Conservation (phyloP, 1,140 invertebrate genomes). For the Drosophila sp. region DNA sequence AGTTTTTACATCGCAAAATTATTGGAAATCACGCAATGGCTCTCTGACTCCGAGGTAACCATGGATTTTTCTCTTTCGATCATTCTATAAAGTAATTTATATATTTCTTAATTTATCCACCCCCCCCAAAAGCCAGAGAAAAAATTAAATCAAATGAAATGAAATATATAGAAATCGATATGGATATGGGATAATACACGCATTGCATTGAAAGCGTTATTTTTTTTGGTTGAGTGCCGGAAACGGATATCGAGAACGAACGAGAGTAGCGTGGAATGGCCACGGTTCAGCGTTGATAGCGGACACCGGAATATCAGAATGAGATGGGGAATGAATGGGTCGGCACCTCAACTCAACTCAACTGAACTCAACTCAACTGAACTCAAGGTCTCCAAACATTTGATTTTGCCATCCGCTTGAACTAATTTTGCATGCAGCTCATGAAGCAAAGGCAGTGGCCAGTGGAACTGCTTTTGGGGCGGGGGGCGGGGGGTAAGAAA, state of each 20-base stretch:
- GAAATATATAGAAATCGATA: constrained; percentile 37
- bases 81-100: constrained; percentile 6
- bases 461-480: background rate
- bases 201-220: constrained; percentile 52
- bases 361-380: too few species aligned
- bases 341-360: background rate
- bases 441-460: constrained; percentile 39
- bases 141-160: constrained; percentile 13
- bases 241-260: constrained; percentile 65
- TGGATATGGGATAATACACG: constrained; percentile 50
- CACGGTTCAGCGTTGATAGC: background rate
- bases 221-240: constrained; percentile 46
- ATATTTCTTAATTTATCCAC: constrained; percentile 36
- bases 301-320: background rate
- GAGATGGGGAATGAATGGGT: background rate
- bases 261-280: constrained; percentile 11
- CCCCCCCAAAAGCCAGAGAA: too few species aligned
- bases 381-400: constrained; percentile 73
- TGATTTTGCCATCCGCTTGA: constrained; percentile 51
- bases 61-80: background rate
- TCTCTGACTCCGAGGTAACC: constrained; percentile 24
- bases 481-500: constrained; percentile 16
- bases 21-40: constrained; percentile 46
- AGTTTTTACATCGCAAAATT: constrained; percentile 16
- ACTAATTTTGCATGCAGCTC: constrained; percentile 77